These are phyloP conservation scores for Protodeltote pygarga DNA, from an alignment of 2,888 invertebrate genomes.

Conservation along the genomic window DNA sequence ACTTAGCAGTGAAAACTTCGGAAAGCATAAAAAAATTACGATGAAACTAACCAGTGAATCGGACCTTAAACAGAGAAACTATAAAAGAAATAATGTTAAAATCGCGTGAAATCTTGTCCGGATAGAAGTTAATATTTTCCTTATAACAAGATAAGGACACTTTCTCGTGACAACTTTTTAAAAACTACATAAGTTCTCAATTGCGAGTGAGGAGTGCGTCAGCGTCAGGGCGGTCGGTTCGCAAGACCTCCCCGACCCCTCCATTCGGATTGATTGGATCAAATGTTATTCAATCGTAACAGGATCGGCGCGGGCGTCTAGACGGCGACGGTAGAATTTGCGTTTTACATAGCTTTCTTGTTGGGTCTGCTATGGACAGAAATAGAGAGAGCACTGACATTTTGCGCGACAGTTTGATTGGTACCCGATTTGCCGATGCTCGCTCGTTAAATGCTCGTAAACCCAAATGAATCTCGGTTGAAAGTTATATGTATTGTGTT, in stretches of 20 bases:
- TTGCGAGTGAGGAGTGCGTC: slow-evolving; percentile 58
- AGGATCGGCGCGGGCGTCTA: slow-evolving; percentile 74
- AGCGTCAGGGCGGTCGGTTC: slow-evolving; percentile 58
- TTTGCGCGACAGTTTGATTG: slow-evolving; percentile 74
- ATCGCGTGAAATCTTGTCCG: slow-evolving; percentile 18
- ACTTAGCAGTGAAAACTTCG: slow-evolving; percentile 28
- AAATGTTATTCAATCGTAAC: slow-evolving; percentile 83
- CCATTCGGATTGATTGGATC: slow-evolving; percentile 83
- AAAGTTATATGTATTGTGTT: slow-evolving; percentile 45
- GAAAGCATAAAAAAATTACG: slow-evolving; percentile 10
- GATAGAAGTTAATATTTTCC: slow-evolving; percentile 34
- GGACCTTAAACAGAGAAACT: slow-evolving; percentile 22
- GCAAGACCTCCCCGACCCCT: slow-evolving; percentile 79
- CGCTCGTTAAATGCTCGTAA: slow-evolving; percentile 66
- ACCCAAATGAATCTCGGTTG: slow-evolving; percentile 47
- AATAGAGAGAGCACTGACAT: slow-evolving; percentile 84
- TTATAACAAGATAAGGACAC: slow-evolving; percentile 12
- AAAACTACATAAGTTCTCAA: too few relatives aligned
- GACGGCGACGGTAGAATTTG: slow-evolving; percentile 84
- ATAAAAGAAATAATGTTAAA: slow-evolving; percentile 6
- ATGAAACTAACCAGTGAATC: slow-evolving; percentile 1
- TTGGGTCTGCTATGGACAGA: slow-evolving; percentile 78
- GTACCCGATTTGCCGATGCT: slow-evolving; percentile 71
- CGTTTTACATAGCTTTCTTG: slow-evolving; percentile 82
- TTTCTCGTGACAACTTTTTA: slow-evolving; percentile 44